Conservation (phyloP, 2,113 vertebrate species). For the Ciconia maguari region DNA sequence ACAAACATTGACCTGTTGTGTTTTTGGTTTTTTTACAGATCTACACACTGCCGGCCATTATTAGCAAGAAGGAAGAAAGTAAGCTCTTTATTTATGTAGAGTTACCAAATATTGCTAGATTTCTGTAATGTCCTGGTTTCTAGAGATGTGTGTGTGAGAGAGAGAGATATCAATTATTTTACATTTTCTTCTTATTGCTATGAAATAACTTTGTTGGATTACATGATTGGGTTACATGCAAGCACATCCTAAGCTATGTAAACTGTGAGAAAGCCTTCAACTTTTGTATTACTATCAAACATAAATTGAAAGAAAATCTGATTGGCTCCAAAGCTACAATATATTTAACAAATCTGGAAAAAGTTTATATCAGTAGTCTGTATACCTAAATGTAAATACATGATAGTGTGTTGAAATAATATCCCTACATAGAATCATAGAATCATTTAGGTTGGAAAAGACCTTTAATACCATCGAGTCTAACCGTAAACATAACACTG, state of each 20-base stretch:
- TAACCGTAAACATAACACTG: background rate
- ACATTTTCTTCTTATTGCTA: background rate
- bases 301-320: background rate
- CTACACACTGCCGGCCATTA: constrained; percentile 92
- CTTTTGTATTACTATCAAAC: background rate
- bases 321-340: background rate
- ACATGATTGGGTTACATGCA: background rate
- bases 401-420: background rate
- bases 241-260: background rate
- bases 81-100: constrained; percentile 68
- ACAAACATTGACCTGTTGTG: background rate
- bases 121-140: background rate
- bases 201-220: background rate
- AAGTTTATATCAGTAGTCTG: background rate
- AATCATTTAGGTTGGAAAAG: background rate
- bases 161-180: background rate
- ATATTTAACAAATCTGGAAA: background rate
- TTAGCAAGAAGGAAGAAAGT: constrained; percentile 98
- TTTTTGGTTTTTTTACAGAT: constrained; percentile 78
- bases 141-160: background rate
- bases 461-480: background rate
- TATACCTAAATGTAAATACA: background rate
- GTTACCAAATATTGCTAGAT: background rate
- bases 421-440: background rate
- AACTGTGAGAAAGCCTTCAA: background rate